These are phyloP conservation scores for Mungos mungo DNA, from an alignment of 2,113 vertebrate genomes.

Conservation along the genomic window DNA sequence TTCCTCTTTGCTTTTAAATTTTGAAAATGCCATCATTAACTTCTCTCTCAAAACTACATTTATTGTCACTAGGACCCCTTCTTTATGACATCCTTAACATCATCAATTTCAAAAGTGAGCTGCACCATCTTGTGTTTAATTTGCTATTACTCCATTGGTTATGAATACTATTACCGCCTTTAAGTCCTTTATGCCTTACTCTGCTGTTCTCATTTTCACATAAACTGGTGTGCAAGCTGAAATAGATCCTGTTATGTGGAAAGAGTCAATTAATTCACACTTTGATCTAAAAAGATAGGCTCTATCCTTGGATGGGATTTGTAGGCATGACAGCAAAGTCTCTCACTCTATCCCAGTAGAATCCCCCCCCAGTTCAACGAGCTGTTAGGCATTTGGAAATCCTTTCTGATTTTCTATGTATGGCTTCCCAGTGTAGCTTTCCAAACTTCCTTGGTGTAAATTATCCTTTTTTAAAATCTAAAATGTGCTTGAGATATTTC, in stretches of 20 bases:
- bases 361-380: slow-evolving; percentile 36
- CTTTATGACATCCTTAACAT: not conserved
- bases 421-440: slow-evolving; percentile 12
- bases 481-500: slow-evolving; percentile 50
- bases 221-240: slow-evolving; percentile 39
- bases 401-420: slow-evolving; percentile 52
- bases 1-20: slow-evolving; percentile 1
- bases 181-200: slow-evolving; percentile 34
- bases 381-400: slow-evolving; percentile 58
- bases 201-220: slow-evolving; percentile 60
- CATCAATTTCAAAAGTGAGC: not conserved
- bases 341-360: slow-evolving; percentile 16
- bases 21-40: not conserved
- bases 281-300: slow-evolving; percentile 58
- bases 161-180: slow-evolving; percentile 22
- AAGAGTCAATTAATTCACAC: slow-evolving; percentile 59
- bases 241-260: slow-evolving; percentile 64
- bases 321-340: slow-evolving; percentile 41
- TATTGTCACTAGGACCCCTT: not conserved
- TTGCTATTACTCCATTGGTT: slow-evolving; percentile 7
- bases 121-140: not conserved
- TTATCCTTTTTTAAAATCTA: slow-evolving; percentile 57
- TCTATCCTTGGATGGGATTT: slow-evolving; percentile 62
- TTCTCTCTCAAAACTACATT: not conserved
- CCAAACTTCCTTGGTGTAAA: slow-evolving; percentile 39